phyloP scores from a whole-genome alignment of 2,888 invertebrate genomes.

The Nudaria mundana region DNA sequence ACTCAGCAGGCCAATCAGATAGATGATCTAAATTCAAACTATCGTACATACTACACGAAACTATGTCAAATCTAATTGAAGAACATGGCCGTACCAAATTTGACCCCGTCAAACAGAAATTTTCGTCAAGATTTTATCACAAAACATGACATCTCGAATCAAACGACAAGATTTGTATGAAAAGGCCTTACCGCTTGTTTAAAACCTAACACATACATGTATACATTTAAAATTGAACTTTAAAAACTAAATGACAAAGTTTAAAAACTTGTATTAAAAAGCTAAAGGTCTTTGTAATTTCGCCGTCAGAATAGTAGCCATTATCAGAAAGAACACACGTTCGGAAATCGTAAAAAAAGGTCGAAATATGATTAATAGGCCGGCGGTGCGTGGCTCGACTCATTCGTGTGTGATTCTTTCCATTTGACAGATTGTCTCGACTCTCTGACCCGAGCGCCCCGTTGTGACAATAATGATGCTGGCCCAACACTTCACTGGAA shows the following conservation, averaged over 20 bases:
- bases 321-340: conserved; percentile 74
- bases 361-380: conserved; percentile 79
- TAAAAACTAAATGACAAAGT: conserved; percentile 23
- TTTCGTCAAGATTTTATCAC: conserved; percentile 73
- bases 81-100: conserved; percentile 56
- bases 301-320: conserved; percentile 68
- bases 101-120: conserved; percentile 73
- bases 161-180: conserved; percentile 74
- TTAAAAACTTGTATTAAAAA: conserved; percentile 18
- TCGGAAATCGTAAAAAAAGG: conserved; percentile 74
- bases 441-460: conserved; percentile 77
- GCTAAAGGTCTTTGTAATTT: conserved; percentile 40
- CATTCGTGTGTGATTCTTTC: conserved; percentile 74
- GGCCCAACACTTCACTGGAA: conserved; percentile 42
- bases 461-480: conserved; percentile 70
- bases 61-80: conserved; percentile 74
- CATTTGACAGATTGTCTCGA: conserved; percentile 80
- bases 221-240: conserved; percentile 21
- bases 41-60: conserved; percentile 41
- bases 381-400: conserved; percentile 59
- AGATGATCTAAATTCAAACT: conserved; percentile 55
- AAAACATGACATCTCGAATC: conserved; percentile 74
- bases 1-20: conserved; percentile 48
- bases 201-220: conserved; percentile 33
- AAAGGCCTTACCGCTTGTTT: conserved; percentile 51